phyloP scores from a whole-genome alignment of 2,113 vertebrate species.

The Epinephelus lanceolatus region DNA sequence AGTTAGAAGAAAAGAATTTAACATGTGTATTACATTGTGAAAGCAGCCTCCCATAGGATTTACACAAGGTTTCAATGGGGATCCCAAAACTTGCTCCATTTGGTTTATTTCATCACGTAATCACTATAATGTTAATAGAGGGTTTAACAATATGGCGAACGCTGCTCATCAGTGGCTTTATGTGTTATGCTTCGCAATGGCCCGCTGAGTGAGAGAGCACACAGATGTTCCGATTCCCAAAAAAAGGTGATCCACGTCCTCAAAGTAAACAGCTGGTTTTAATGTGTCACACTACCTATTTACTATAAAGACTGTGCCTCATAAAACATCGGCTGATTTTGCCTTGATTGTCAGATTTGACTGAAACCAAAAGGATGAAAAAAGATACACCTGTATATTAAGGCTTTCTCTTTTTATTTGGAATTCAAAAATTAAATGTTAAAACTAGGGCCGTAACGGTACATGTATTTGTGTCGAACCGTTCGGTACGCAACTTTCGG shows the following conservation, averaged over 20 bases:
- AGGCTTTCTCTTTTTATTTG: too few relatives aligned
- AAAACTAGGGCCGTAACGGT: too few relatives aligned
- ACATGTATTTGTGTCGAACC: too few relatives aligned
- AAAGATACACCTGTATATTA: too few relatives aligned
- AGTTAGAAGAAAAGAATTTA: too few relatives aligned
- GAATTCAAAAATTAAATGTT: too few relatives aligned
- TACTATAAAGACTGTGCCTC: too few relatives aligned
- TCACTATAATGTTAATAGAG: slow-evolving; percentile 2
- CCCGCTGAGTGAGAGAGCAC: background rate
- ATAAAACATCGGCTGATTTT: too few relatives aligned
- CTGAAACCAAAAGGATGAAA: too few relatives aligned
- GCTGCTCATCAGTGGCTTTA: background rate
- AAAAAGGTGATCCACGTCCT: background rate
- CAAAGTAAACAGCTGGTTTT: background rate
- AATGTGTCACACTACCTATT: too few relatives aligned
- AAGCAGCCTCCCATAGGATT: background rate
- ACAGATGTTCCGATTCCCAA: slow-evolving; percentile 32
- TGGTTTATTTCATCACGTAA: slow-evolving; percentile 4
- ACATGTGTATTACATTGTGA: background rate
- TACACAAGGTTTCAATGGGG: background rate
- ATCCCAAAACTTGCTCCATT: background rate
- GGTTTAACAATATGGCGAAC: background rate
- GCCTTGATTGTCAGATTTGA: too few relatives aligned
- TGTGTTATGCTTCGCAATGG: slow-evolving; percentile 18
- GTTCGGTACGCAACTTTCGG: too few relatives aligned